phyloP scores from a whole-genome alignment of 2,888 invertebrate genomes.

The Phyllotreta striolata region DNA sequence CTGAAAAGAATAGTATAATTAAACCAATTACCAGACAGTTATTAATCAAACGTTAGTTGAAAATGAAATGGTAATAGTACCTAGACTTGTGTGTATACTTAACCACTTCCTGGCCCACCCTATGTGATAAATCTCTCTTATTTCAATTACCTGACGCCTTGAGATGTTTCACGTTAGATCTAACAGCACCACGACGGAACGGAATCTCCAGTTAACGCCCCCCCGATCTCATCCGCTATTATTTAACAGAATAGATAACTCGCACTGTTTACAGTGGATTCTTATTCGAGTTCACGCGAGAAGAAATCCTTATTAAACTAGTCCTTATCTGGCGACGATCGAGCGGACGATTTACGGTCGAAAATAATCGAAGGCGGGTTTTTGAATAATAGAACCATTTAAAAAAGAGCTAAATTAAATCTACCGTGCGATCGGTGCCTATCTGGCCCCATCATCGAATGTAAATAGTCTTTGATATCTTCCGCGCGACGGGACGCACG shows the following conservation, averaged over 20 bases:
- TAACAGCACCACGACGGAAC: constrained; percentile 12
- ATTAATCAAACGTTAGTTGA: too few relatives aligned
- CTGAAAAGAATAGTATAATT: constrained; percentile 65
- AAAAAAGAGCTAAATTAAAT: constrained; percentile 6
- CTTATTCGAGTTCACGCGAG: too few relatives aligned
- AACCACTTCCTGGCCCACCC: constrained; percentile 18
- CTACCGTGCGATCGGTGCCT: not conserved
- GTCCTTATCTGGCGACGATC: not conserved
- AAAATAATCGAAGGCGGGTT: constrained; percentile 13
- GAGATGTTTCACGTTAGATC: constrained; percentile 24
- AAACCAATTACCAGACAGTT: not conserved
- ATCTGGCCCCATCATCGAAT: not conserved
- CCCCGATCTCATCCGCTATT: not conserved
- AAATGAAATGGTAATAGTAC: too few relatives aligned
- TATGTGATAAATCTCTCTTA: constrained; percentile 16
- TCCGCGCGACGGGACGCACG: constrained; percentile 14
- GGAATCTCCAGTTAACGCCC: constrained; percentile 17
- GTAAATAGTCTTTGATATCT: constrained; percentile 17
- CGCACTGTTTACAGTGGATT: too few relatives aligned
- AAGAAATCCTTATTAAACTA: not conserved
- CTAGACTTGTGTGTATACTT: not conserved
- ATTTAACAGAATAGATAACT: not conserved
- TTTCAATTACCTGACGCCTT: constrained; percentile 24
- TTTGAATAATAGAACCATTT: constrained; percentile 12
- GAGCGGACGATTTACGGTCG: not conserved